Evolutionary conservation across 2,797 vertebrate species (phyloP).

Genomic region (Poeciliopsis presidionis): DNA sequence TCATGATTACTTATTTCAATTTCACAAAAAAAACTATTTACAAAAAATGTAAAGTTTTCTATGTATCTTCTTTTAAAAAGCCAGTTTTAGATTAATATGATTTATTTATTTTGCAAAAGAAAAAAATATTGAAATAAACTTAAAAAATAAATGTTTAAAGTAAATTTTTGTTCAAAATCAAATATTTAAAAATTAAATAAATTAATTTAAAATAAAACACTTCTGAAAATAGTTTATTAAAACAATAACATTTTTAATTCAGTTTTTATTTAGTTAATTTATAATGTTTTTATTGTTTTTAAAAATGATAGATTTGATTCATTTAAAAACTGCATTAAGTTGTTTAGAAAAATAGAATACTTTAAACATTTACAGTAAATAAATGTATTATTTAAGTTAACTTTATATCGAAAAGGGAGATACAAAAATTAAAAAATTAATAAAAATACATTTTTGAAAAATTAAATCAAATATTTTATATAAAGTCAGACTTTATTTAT

Average conservation of each 20-base stretch:
- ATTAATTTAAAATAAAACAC: background rate
- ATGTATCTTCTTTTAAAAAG: background rate
- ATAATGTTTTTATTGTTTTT: background rate
- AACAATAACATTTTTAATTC: background rate
- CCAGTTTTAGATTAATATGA: too few species aligned
- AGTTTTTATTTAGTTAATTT: background rate
- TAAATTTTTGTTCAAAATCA: background rate
- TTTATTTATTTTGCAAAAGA: background rate
- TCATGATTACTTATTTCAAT: background rate
- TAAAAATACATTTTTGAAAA: background rate
- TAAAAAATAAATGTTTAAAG: background rate
- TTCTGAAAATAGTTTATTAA: background rate
- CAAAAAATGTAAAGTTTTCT: background rate
- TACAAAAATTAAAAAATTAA: background rate
- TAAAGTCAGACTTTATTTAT: background rate
- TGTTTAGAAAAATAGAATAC: background rate
- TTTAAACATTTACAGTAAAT: background rate
- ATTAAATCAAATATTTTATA: background rate
- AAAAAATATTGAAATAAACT: background rate
- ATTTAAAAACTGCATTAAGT: background rate
- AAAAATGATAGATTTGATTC: background rate
- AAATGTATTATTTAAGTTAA: background rate
- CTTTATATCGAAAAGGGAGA: background rate
- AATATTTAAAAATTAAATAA: background rate
- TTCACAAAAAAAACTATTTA: background rate